phyloP scores from a whole-genome alignment of 1,140 invertebrate genomes.

The Drosophila simulans region DNA sequence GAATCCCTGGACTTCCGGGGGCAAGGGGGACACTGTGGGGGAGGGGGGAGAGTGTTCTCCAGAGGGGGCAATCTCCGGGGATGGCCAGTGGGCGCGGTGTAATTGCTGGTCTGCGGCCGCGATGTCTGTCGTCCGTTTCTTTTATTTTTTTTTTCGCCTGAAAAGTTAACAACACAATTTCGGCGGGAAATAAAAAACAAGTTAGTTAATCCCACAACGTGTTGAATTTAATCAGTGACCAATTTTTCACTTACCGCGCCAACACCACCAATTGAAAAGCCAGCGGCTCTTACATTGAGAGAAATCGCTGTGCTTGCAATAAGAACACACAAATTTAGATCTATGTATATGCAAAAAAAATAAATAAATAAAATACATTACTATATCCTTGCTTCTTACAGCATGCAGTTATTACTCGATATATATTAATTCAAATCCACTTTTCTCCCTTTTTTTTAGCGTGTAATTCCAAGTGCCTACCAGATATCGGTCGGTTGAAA shows the following conservation, averaged over 20 bases:
- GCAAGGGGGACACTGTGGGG: neutral
- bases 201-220: slow-evolving; percentile 83
- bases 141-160: neutral
- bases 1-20: neutral
- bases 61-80: neutral
- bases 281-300: neutral
- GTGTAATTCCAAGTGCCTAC: neutral
- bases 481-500: slow-evolving; percentile 11
- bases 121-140: slow-evolving; percentile 1
- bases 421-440: no score
- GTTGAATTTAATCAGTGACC: slow-evolving; percentile 82
- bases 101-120: slow-evolving; percentile 67
- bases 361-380: neutral
- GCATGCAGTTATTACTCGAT: no score
- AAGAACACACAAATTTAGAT: no score
- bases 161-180: slow-evolving; percentile 81
- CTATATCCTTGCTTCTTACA: no score
- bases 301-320: neutral
- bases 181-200: slow-evolving; percentile 79
- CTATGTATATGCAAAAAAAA: no score
- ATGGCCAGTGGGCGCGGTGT: slow-evolving; percentile 30
- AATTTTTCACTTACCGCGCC: slow-evolving; percentile 73
- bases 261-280: slow-evolving; percentile 21
- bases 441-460: no score
- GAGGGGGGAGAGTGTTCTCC: neutral